Base-by-base conservation (phyloP, 2,113 vertebrate species). In the Macrotis lagotis region DNA sequence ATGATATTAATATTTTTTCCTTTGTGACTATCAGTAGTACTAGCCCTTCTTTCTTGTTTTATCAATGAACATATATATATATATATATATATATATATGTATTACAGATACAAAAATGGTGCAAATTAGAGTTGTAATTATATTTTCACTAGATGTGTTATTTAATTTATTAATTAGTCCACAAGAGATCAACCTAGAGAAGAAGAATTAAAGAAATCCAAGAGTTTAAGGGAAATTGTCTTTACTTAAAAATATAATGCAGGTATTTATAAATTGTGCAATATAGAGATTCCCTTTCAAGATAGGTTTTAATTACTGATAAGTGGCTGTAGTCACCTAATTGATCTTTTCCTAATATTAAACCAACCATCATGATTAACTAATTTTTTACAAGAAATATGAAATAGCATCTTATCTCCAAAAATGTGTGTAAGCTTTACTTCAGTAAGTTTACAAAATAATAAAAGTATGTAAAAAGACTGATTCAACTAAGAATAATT, bases 401-500 rank as follows among this genome's bases (percentile, higher is more conserved):
- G 96, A 95, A 91, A 91, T 26, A 89, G 95, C 49, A 94, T 95
- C 95, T 96, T 97, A 96, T 97, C 96, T 90, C 91, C 50, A 88
- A 53, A 96, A 96, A 94, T 91, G 47, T 51, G 92, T 96, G 90
- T n/a, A 14, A 91, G 47, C 24, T 94, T 92, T 95, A 93, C 94
- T 90, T 97, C 90, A 93, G 92, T 51, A 89, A 95, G 91, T 97
- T 96, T 95, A 95, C 95, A 97, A 95, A 96, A 96, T 94, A 97
- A 97, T 92, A 93, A 97, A 55, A 97, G 97, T 59, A 92, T 92
- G 90, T 93, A 95, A 97, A 96, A 94, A 95, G 93, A 97, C 96
- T 74, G 53, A 96, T 91, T 96, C 93, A 96, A 94, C 53, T 94
- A 55, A 59, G 53, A 59, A 59, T 59, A 31, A 92, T 92, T 95